phyloP scores from a whole-genome alignment of 2,797 vertebrate genomes.

The Sitta carolinensis region DNA sequence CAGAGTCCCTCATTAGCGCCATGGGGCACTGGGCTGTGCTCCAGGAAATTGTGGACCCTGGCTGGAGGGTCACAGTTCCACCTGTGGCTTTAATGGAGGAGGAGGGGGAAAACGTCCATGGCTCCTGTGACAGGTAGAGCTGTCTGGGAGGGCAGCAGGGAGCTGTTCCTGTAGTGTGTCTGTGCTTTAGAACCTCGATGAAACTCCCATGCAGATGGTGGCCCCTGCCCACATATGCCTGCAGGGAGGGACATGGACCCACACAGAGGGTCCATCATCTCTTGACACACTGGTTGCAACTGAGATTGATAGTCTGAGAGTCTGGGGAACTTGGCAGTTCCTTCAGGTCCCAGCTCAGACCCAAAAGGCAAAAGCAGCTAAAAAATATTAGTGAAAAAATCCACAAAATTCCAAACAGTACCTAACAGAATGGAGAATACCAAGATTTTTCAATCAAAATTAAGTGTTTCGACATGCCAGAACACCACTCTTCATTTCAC shows the following conservation, averaged over 20 bases:
- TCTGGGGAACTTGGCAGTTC: background rate
- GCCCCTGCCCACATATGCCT: rapidly evolving
- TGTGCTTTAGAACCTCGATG: background rate
- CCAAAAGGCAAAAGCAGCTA: background rate
- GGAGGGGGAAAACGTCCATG: background rate
- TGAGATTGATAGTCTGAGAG: background rate
- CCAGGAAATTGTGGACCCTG: rapidly evolving
- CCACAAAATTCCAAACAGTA: background rate
- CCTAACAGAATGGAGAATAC: background rate
- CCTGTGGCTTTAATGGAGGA: background rate
- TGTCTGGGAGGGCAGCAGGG: background rate
- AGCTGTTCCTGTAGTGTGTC: background rate
- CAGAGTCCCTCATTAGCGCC: background rate
- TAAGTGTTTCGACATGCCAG: background rate
- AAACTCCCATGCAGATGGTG: background rate
- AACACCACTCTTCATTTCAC: background rate
- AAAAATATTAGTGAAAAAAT: background rate
- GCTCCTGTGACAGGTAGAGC: background rate
- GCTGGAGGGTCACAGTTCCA: background rate
- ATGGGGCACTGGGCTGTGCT: background rate
- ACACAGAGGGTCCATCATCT: background rate
- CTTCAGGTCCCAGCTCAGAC: background rate
- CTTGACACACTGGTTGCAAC: background rate
- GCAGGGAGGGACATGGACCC: background rate
- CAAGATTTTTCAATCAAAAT: background rate